Evolutionary conservation across 2,888 invertebrate species (phyloP).

Genomic region (Melitaea athalia): DNA sequence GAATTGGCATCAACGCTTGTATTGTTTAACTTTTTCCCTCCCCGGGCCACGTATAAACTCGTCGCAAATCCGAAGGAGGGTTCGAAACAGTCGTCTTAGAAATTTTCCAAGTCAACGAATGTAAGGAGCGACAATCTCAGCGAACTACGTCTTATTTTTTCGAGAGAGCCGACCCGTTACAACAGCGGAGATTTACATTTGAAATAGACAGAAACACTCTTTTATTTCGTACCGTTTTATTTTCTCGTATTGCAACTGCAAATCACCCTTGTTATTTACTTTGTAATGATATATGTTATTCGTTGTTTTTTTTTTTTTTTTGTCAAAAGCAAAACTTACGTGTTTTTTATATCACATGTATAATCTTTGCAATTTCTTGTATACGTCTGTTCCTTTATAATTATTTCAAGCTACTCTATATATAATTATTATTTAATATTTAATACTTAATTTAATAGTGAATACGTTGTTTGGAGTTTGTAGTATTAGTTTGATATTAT

Average conservation of each 20-base stretch:
- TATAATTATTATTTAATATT: no score
- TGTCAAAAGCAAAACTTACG: background rate
- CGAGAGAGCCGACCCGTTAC: constrained; percentile 69
- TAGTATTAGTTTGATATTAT: no score
- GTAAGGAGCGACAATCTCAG: constrained; percentile 68
- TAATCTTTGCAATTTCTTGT: no score
- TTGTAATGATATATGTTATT: background rate
- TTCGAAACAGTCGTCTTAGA: constrained; percentile 59
- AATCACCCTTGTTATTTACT: background rate
- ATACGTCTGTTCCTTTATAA: no score
- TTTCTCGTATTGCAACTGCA: constrained; percentile 43
- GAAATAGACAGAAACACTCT: constrained; percentile 68
- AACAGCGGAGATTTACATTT: constrained; percentile 76
- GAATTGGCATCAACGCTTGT: constrained; percentile 45
- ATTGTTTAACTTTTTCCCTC: constrained; percentile 67
- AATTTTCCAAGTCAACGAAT: constrained; percentile 70
- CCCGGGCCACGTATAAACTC: constrained; percentile 63
- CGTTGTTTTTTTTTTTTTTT: background rate
- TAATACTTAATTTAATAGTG: no score
- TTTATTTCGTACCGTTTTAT: constrained; percentile 64
- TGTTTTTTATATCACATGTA: background rate
- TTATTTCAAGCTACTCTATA: no score
- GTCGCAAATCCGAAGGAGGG: constrained; percentile 64
- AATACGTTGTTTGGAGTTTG: no score
- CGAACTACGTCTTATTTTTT: constrained; percentile 72